Evolutionary conservation across 1,140 invertebrate species (phyloP), one percentile per base, ranked within the genome.

Genomic region (Holcopasites calliopsidis): DNA sequence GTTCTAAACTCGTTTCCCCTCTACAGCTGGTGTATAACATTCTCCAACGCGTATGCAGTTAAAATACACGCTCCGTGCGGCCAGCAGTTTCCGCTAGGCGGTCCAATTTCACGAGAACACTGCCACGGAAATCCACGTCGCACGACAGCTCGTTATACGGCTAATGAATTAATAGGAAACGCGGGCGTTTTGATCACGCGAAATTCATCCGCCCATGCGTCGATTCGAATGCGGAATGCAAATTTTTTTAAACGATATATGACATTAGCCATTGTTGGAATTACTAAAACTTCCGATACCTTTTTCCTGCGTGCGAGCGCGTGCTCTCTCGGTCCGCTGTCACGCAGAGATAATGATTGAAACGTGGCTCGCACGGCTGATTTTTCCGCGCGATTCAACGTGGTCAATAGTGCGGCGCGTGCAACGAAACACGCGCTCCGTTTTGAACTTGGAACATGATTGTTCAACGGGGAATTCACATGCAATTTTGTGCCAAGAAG

Each of bases 91-190:
- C 40, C 54, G 38, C 54, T 49, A 13, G 0, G 1, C 21, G 16
- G 31, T 49, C 13, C 68, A 49, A 70, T 23, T 58, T 58, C 26
- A n/a, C 28, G 40, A 35, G 49, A 47, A 70, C 40, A 70, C 5
- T 18, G 42, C 3, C 13, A 47, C 28, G 28, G 54, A 70, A 57
- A 70, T 35, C 21, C 28, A 47, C 21, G 40, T 33, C 16, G 26
- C 11, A 44, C 13, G 26, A 35, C 55, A 26, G 40, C 55, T 70
- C 31, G 42, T 70, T 70, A 60, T 70, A 49, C 18, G 42, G 21
- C 28, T 57, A 57, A 49, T 70, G 68, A 70, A 70, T 70, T 60
- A 57, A 70, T 70, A 28, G 40, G 40, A 57, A 57, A 33, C 21
- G n/a, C n/a, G 47, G 11, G 21, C 64, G 40, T 31, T 16, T 26